phyloP scores from a whole-genome alignment of 2,113 vertebrate species.

The Grammatotria lemairii region DNA sequence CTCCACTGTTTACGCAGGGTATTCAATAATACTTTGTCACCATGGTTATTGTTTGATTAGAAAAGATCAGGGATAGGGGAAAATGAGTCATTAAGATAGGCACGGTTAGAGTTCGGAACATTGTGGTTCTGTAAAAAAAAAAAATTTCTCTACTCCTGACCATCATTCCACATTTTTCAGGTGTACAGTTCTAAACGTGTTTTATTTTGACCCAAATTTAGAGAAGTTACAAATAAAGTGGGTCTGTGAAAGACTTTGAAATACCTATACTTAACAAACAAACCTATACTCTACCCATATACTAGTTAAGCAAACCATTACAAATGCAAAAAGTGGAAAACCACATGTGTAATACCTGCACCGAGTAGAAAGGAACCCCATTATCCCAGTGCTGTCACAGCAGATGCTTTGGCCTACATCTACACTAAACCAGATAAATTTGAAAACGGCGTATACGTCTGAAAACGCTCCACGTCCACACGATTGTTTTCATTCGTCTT shows the following conservation, averaged over 20 bases:
- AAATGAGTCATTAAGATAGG: background rate
- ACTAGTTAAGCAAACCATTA: background rate
- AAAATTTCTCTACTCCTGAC: background rate
- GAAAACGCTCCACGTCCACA: background rate
- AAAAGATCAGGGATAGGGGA: background rate
- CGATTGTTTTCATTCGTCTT: background rate
- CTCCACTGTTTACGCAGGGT: background rate
- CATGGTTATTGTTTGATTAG: background rate
- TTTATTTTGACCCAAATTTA: background rate
- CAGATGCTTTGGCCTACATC: background rate
- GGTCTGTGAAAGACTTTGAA: background rate
- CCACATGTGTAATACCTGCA: background rate
- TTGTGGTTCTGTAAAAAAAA: background rate
- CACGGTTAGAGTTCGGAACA: background rate
- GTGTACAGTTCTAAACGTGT: background rate
- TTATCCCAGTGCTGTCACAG: background rate
- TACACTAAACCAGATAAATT: background rate
- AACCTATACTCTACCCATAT: background rate
- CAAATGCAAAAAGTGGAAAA: background rate
- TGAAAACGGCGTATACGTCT: accelerated
- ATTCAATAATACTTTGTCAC: background rate
- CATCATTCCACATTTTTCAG: background rate
- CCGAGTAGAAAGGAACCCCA: background rate
- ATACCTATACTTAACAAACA: background rate
- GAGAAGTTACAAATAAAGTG: background rate